phyloP scores from a whole-genome alignment of 64 coral and sea anemone genomes.

The Catalaphyllia jardinei region DNA sequence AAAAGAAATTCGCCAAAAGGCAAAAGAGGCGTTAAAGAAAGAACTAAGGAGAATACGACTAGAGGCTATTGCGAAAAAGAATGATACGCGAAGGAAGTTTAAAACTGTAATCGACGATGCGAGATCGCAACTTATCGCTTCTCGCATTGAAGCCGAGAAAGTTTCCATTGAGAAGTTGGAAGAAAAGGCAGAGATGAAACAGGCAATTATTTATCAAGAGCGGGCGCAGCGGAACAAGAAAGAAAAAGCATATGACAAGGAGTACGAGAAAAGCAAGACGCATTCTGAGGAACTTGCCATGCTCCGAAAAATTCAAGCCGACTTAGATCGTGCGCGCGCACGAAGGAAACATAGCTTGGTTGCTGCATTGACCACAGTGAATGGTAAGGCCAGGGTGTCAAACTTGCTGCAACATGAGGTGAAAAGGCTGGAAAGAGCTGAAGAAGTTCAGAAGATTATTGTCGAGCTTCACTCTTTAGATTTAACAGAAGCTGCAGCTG shows the following conservation, averaged over 20 bases:
- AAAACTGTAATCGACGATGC: conserved; percentile 68
- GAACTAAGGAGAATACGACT: conserved; percentile 45
- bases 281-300: conserved; percentile 58
- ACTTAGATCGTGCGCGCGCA: conserved; percentile 68
- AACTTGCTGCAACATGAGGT: conserved; percentile 73
- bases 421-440: conserved; percentile 63
- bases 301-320: conserved; percentile 76
- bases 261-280: conserved; percentile 10
- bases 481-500: conserved; percentile 49
- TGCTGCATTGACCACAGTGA: conserved; percentile 38
- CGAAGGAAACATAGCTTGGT: conserved; percentile 60
- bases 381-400: conserved; percentile 58
- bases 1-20: conserved; percentile 57
- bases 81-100: conserved; percentile 62
- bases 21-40: conserved; percentile 27
- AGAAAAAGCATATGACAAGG: conserved; percentile 19
- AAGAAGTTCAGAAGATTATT: conserved; percentile 75
- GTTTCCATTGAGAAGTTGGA: conserved; percentile 73
- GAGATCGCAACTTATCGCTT: conserved; percentile 62
- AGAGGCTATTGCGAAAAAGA: conserved; percentile 53
- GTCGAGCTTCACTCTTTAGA: conserved; percentile 61
- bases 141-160: conserved; percentile 78
- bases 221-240: conserved; percentile 53
- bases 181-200: conserved; percentile 53
- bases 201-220: conserved; percentile 61